Evolutionary conservation across 2,888 invertebrate species (phyloP).

Genomic region (Masnerella sp.): DNA sequence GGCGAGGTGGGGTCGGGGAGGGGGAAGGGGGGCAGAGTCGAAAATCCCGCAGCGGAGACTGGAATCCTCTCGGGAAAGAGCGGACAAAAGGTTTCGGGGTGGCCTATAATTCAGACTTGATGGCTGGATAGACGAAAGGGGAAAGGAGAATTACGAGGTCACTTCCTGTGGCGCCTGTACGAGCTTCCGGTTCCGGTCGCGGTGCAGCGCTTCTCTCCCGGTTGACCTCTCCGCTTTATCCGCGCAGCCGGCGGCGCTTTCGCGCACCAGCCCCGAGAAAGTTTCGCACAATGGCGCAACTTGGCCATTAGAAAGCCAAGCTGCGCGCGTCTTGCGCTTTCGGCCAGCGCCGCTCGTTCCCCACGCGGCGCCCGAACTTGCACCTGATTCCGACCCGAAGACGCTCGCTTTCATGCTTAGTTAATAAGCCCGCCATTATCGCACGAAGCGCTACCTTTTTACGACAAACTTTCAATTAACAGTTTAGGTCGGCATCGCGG

Average conservation of each 20-base stretch:
- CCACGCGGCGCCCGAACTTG: conserved; percentile 53
- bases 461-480: conserved; percentile 19
- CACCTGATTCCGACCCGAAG: conserved; percentile 63
- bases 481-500: too few species aligned
- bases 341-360: conserved; percentile 46
- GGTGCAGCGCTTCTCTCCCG: conserved; percentile 64
- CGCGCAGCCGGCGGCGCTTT: conserved; percentile 51
- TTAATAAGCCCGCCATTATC: conserved; percentile 45
- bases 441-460: conserved; percentile 15
- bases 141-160: conserved; percentile 77
- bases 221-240: conserved; percentile 51
- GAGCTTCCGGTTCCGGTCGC: conserved; percentile 77
- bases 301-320: conserved; percentile 71
- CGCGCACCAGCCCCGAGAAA: conserved; percentile 60
- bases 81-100: conserved; percentile 76
- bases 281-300: conserved; percentile 74
- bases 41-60: conserved; percentile 67
- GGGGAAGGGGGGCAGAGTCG: too few species aligned
- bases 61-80: conserved; percentile 74
- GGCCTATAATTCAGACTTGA: conserved; percentile 76
- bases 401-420: conserved; percentile 64
- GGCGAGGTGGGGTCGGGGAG: too few species aligned
- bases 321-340: conserved; percentile 43
- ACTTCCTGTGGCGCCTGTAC: conserved; percentile 77
- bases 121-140: conserved; percentile 71